Conservation (phyloP, 2,797 vertebrate genomes). For the Phrynocephalus guinanensis region DNA sequence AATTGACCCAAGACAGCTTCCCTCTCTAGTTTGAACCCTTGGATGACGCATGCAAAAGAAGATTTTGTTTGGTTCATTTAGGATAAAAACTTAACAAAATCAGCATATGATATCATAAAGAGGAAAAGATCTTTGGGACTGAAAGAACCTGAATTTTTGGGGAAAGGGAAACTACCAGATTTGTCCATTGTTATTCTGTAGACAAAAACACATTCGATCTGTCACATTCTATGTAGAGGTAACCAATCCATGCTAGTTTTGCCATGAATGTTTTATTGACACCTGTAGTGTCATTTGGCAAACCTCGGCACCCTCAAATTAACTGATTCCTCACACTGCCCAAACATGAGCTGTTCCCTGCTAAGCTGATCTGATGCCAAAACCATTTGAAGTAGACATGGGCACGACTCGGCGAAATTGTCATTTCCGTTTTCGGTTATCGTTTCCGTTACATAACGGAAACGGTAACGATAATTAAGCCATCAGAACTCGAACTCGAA, state of each 20-base stretch:
- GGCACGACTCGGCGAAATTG: no score
- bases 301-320: not conserved
- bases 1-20: no score
- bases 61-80: not conserved
- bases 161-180: not conserved
- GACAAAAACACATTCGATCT: not conserved
- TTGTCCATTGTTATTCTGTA: not conserved
- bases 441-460: no score
- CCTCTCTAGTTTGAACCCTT: no score
- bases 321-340: not conserved
- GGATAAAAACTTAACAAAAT: not conserved
- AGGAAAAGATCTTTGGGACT: not conserved
- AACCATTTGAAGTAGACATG: no score
- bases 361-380: not conserved
- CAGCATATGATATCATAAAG: not conserved
- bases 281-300: not conserved
- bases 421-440: no score
- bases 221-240: not conserved
- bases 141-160: not conserved
- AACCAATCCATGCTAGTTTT: not conserved
- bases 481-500: no score
- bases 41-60: not conserved
- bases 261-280: not conserved
- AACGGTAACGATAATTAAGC: no score
- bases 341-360: not conserved